Evolutionary conservation across 2,113 vertebrate genomes (phyloP).

Genomic region (Perca flavescens): DNA sequence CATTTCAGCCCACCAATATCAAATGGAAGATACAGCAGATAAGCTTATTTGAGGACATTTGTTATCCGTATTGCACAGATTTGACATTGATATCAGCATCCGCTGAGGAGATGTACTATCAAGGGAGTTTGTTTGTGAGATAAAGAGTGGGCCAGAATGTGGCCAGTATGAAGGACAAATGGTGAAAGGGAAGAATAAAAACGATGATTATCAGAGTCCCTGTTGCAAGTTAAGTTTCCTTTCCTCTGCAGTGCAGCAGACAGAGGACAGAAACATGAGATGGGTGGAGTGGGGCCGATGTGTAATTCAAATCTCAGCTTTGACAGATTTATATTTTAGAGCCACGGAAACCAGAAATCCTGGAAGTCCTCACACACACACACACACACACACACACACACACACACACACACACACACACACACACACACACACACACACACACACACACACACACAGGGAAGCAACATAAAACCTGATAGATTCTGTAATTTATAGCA

Average conservation of each 20-base stretch:
- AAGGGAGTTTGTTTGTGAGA: background rate
- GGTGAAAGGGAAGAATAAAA: background rate
- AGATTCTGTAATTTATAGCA: background rate
- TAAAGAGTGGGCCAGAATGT: background rate
- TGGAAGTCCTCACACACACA: constrained; percentile 32
- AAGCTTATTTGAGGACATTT: too few species aligned
- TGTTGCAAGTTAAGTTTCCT: constrained; percentile 34
- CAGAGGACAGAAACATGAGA: constrained; percentile 17
- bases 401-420: background rate
- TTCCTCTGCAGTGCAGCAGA: constrained; percentile 31
- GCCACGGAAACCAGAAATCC: constrained; percentile 68
- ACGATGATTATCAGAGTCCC: constrained; percentile 18
- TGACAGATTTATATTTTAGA: constrained; percentile 68
- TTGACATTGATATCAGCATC: background rate
- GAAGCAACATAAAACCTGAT: constrained; percentile 9
- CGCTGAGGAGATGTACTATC: background rate
- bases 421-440: background rate
- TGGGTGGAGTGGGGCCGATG: background rate
- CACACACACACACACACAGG: too few species aligned
- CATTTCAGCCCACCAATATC: too few species aligned
- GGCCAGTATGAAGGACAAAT: constrained; percentile 1
- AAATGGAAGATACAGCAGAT: too few species aligned
- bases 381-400: constrained; percentile 36
- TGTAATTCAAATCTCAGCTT: constrained; percentile 52
- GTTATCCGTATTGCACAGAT: background rate